Conservation (phyloP, 35 echinoderm and acorn worm species). For the Hemicentrotus pulcherrimus region DNA sequence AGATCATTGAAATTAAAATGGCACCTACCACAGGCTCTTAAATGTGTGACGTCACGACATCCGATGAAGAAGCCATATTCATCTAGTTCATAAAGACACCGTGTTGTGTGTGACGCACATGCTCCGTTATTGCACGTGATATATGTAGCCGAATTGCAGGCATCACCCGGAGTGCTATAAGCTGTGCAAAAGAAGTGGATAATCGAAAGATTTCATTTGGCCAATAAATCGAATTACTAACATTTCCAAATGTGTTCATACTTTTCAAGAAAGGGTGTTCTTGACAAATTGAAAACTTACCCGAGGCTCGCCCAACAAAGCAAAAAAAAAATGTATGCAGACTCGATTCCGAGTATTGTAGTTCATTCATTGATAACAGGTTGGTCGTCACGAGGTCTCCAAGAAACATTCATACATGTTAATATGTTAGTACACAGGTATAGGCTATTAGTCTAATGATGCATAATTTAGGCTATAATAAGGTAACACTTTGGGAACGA, state of each 20-base stretch:
- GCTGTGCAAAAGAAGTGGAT: neutral
- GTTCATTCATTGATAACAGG: too few relatives aligned
- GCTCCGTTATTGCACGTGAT: constrained; percentile 62
- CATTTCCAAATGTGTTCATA: too few relatives aligned
- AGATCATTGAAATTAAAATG: neutral
- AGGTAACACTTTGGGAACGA: neutral
- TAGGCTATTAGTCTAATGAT: too few relatives aligned
- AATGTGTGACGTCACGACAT: constrained; percentile 77
- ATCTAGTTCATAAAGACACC: constrained; percentile 66
- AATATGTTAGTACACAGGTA: too few relatives aligned
- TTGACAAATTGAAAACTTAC: too few relatives aligned
- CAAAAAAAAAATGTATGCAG: too few relatives aligned
- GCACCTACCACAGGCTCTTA: constrained; percentile 65
- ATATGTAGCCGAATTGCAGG: neutral
- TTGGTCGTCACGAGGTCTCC: too few relatives aligned
- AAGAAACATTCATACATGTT: too few relatives aligned
- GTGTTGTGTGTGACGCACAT: constrained; percentile 47
- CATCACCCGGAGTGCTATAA: neutral
- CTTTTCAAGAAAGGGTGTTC: too few relatives aligned
- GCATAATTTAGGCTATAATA: neutral
- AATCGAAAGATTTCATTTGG: neutral
- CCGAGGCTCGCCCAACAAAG: too few relatives aligned
- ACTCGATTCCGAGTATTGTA: too few relatives aligned
- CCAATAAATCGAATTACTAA: neutral
- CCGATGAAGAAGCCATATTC: constrained; percentile 61